A percentile compares a stretch with the other conserved stretches of the same genome.
These are phyloP conservation scores for Prenolepis imparis DNA, from an alignment of 2,888 invertebrate genomes.

Conservation along the genomic window DNA sequence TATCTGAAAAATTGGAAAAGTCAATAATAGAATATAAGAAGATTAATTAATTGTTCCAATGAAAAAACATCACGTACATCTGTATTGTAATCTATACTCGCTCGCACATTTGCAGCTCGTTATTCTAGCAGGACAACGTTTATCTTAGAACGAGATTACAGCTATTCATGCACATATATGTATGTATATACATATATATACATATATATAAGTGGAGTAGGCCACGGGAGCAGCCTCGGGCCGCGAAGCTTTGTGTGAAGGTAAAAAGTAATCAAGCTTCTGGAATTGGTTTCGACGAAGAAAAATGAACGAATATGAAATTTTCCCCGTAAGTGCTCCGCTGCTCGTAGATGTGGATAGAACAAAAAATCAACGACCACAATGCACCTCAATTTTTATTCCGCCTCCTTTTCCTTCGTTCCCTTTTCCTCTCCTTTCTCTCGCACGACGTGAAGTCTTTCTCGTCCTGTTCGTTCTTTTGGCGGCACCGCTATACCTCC, in stretches of 20 bases:
- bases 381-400: slow-evolving; percentile 80
- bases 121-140: neutral
- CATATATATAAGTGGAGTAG: slow-evolving; percentile 40
- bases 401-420: slow-evolving; percentile 36
- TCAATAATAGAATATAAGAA: neutral
- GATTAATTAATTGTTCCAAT: slow-evolving; percentile 12
- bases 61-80: neutral
- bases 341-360: slow-evolving; percentile 57
- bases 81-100: slow-evolving; percentile 16
- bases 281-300: slow-evolving; percentile 78
- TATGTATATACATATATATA: neutral
- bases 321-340: slow-evolving; percentile 76
- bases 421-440: slow-evolving; percentile 23
- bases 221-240: slow-evolving; percentile 43
- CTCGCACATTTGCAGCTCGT: neutral
- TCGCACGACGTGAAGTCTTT: slow-evolving; percentile 46
- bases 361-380: slow-evolving; percentile 71
- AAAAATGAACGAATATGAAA: slow-evolving; percentile 77
- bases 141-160: slow-evolving; percentile 29
- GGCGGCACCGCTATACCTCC: slow-evolving; percentile 48
- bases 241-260: slow-evolving; percentile 66
- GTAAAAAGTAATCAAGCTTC: slow-evolving; percentile 82
- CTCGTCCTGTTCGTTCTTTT: slow-evolving; percentile 68
- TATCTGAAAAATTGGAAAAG: neutral
- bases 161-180: neutral